Conservation (phyloP, 2,797 vertebrate genomes). For the Emydoidea blandingii region DNA sequence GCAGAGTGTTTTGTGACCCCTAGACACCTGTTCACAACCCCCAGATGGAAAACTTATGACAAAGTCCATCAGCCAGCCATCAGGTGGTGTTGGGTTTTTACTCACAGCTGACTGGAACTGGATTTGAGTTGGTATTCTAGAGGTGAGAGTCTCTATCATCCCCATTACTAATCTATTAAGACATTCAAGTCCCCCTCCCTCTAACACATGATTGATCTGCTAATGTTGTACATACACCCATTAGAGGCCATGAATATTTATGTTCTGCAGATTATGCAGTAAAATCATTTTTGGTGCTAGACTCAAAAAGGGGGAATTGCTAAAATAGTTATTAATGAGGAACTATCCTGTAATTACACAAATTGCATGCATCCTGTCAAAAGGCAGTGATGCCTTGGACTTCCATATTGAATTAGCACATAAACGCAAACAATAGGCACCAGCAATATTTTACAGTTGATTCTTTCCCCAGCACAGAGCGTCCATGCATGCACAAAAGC, state of each 20-base stretch:
- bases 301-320: neutral
- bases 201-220: neutral
- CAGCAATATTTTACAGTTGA: neutral
- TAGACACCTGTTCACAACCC: neutral
- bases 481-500: neutral
- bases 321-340: slow-evolving; percentile 39
- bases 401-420: slow-evolving; percentile 5
- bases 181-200: neutral
- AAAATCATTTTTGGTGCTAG: neutral
- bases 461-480: neutral
- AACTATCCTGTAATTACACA: slow-evolving; percentile 55
- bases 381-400: slow-evolving; percentile 22
- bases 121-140: neutral
- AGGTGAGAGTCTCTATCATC: neutral
- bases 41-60: neutral
- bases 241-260: neutral
- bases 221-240: neutral
- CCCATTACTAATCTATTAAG: neutral
- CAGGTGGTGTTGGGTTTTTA: neutral
- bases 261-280: neutral
- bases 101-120: neutral
- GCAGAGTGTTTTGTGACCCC: neutral
- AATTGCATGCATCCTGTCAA: slow-evolving; percentile 8
- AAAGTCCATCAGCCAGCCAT: neutral
- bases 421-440: neutral